Percentiles rank a stretch among this genome's conserved stretches.
phyloP scores from a whole-genome alignment of 2,113 vertebrate species.

The Cynoglossus semilaevis region DNA sequence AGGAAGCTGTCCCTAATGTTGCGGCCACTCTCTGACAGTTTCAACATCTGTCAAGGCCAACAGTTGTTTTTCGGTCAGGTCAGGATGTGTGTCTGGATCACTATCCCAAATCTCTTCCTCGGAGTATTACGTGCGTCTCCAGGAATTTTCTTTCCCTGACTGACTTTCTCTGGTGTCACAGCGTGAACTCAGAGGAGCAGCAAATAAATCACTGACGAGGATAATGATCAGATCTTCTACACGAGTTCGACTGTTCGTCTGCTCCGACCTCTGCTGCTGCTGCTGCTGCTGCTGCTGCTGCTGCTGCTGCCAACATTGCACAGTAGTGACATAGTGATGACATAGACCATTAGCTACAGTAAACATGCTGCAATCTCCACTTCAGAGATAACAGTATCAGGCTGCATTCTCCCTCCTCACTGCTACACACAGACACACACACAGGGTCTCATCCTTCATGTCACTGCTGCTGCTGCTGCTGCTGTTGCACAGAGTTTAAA shows the following conservation, averaged over 20 bases:
- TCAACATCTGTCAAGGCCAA: too few relatives aligned
- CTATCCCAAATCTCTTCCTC: too few relatives aligned
- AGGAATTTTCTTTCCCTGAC: too few relatives aligned
- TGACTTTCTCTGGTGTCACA: not conserved
- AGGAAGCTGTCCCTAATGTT: too few relatives aligned
- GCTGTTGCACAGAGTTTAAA: too few relatives aligned
- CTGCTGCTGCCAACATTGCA: slow-evolving; percentile 38
- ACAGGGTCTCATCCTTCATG: slow-evolving; percentile 59
- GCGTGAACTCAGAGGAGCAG: not conserved
- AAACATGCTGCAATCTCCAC: slow-evolving; percentile 46
- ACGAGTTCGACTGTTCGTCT: not conserved
- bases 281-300: too few relatives aligned
- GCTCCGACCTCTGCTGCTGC: not conserved
- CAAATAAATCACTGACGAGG: not conserved
- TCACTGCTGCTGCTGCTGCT: slow-evolving; percentile 29
- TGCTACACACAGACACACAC: slow-evolving; percentile 38
- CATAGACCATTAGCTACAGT: slow-evolving; percentile 57
- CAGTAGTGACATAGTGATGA: slow-evolving; percentile 61
- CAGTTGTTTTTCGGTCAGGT: too few relatives aligned
- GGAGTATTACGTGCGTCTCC: too few relatives aligned
- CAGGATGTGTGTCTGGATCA: too few relatives aligned
- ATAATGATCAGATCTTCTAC: not conserved
- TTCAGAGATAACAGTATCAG: slow-evolving; percentile 53
- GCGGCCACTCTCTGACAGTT: too few relatives aligned
- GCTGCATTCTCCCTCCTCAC: slow-evolving; percentile 14